Evolutionary conservation across 1,140 invertebrate species (phyloP).

Genomic region (Drosophila busckii): DNA sequence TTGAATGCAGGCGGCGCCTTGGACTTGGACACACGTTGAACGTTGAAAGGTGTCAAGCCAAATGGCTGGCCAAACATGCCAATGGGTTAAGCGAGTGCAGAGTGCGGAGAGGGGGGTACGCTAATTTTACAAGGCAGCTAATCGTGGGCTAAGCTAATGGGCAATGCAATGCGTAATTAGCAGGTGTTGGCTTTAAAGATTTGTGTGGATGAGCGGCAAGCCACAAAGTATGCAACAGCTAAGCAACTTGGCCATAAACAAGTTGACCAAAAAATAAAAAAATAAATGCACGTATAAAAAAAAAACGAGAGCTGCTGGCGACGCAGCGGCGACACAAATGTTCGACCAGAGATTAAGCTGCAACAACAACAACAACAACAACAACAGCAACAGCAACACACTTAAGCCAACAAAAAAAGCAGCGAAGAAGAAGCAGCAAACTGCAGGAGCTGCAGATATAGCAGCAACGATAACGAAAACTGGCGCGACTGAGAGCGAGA

Average conservation of each 20-base stretch:
- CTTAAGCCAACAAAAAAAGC: constrained; percentile 27
- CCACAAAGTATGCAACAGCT: constrained; percentile 54
- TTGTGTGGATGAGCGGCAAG: not conserved
- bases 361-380: constrained; percentile 11
- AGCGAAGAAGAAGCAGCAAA: constrained; percentile 4
- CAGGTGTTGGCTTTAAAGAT: not conserved
- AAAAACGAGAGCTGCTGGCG: constrained; percentile 9
- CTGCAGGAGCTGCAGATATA: constrained; percentile 42
- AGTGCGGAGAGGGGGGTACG: not conserved
- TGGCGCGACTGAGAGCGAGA: constrained; percentile 14
- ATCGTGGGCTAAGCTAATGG: constrained; percentile 24
- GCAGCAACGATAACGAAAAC: constrained; percentile 60
- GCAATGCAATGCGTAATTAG: constrained; percentile 28
- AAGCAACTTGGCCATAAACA: constrained; percentile 40
- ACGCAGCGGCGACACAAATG: constrained; percentile 32
- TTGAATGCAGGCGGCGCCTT: constrained; percentile 72
- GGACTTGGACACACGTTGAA: constrained; percentile 20
- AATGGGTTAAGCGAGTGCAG: not conserved
- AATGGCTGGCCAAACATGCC: constrained; percentile 49
- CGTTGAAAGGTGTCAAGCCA: constrained; percentile 60
- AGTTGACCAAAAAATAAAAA: constrained; percentile 24
- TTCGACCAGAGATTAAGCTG: constrained; percentile 44
- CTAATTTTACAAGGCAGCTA: constrained; percentile 29
- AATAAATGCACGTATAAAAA: constrained; percentile 6
- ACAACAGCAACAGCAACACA: constrained; percentile 23